Conservation (phyloP, 2,113 vertebrate species). For the Ictalurus punctatus region DNA sequence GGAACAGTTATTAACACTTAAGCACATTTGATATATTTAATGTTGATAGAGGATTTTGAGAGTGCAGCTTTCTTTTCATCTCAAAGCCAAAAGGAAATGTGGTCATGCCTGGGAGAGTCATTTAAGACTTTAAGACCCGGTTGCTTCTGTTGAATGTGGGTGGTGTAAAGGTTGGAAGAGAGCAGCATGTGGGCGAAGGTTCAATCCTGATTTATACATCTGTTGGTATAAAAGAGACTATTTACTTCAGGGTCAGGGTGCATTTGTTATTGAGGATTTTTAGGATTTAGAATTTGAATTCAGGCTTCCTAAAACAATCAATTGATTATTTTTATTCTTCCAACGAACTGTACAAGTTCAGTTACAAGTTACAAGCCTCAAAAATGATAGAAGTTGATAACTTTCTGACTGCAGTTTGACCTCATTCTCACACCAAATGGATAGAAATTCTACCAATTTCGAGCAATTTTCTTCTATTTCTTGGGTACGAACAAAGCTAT, state of each 20-base stretch:
- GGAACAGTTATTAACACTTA: constrained; percentile 15
- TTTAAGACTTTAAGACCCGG: constrained; percentile 21
- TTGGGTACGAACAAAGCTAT: not conserved
- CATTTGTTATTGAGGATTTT: not conserved
- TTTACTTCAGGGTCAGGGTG: not conserved
- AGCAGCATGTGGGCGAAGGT: constrained; percentile 42
- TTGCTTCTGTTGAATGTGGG: constrained; percentile 24
- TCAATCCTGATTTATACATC: constrained; percentile 38
- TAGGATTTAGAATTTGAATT: not conserved
- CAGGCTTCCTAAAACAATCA: not conserved
- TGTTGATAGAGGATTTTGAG: not conserved
- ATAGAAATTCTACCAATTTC: not conserved
- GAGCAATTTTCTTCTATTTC: not conserved
- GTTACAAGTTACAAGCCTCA: not conserved
- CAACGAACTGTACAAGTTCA: not conserved
- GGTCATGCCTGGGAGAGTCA: constrained; percentile 16
- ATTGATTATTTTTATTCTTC: not conserved
- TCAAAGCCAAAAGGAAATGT: constrained; percentile 17
- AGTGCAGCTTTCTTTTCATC: not conserved
- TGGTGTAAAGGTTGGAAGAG: constrained; percentile 18
- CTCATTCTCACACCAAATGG: not conserved
- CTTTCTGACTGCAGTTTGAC: not conserved
- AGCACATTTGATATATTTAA: not conserved
- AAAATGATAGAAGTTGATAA: not conserved
- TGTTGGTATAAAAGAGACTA: not conserved